phyloP scores from a whole-genome alignment of 1,140 invertebrate genomes.

The Ganaspis sp. region DNA sequence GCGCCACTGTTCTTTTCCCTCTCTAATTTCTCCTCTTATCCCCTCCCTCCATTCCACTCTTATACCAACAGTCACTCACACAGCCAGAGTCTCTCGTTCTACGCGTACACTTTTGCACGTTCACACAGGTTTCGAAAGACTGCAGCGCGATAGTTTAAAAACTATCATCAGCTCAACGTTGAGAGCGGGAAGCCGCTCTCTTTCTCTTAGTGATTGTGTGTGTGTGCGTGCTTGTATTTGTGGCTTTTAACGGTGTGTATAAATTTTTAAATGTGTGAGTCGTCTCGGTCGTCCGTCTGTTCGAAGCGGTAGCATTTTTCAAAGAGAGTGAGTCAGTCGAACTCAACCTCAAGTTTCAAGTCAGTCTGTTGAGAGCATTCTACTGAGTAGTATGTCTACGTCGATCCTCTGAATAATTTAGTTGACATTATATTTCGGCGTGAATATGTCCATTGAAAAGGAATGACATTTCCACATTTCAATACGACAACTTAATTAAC shows the following conservation, averaged over 20 bases:
- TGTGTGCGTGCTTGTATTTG: neutral
- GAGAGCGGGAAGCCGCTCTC: slow-evolving; percentile 37
- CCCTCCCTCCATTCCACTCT: slow-evolving; percentile 42
- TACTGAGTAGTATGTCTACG: neutral
- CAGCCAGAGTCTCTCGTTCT: neutral
- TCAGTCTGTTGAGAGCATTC: slow-evolving; percentile 11
- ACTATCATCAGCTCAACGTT: slow-evolving; percentile 45
- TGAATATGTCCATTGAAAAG: neutral
- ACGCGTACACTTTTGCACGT: neutral
- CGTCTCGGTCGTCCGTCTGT: slow-evolving; percentile 32
- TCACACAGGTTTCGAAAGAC: slow-evolving; percentile 5
- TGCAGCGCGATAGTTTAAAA: slow-evolving; percentile 47
- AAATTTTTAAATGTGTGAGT: slow-evolving; percentile 41
- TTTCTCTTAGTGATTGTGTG: slow-evolving; percentile 33
- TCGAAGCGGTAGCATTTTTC: slow-evolving; percentile 41
- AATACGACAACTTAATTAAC: neutral
- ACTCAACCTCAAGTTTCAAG: neutral
- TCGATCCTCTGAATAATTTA: neutral
- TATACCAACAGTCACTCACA: neutral
- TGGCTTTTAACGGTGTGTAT: neutral
- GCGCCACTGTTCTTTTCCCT: slow-evolving; percentile 58
- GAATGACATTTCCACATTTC: neutral
- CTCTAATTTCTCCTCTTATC: slow-evolving; percentile 41
- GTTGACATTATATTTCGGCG: neutral
- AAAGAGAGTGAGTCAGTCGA: slow-evolving; percentile 50